A percentile compares a stretch with the other conserved stretches of the same genome.
Evolutionary conservation across 2,113 vertebrate species (phyloP).

Genomic region (Psilopsiagon aymara): DNA sequence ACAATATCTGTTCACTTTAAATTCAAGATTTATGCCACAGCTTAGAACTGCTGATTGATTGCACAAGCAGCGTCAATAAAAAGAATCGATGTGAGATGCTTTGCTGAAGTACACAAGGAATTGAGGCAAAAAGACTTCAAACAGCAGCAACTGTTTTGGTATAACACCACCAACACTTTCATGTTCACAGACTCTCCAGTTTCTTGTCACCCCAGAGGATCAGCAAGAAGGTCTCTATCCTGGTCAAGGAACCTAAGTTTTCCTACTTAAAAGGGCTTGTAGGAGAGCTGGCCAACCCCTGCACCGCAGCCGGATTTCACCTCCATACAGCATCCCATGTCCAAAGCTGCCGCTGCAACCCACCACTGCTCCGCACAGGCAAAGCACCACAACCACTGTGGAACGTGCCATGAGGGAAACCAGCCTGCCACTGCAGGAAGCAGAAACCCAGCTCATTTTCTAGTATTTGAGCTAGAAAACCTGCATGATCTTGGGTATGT

Average conservation of each 20-base stretch:
- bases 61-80: constrained; percentile 52
- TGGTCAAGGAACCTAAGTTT: neutral
- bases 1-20: constrained; percentile 6
- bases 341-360: neutral
- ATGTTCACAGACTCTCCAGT: neutral
- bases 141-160: neutral
- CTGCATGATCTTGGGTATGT: neutral
- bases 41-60: constrained; percentile 53
- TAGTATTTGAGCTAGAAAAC: neutral
- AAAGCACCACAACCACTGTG: accelerated
- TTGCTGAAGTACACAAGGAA: neutral
- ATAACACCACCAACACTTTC: neutral
- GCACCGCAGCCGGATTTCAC: accelerated
- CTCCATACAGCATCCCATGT: accelerated
- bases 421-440: accelerated
- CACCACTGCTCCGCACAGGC: accelerated
- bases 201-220: neutral
- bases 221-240: neutral
- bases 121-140: neutral
- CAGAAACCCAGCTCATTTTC: neutral
- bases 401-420: accelerated
- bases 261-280: neutral
- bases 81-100: constrained; percentile 45
- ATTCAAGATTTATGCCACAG: neutral
- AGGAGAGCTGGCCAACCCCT: neutral